Conservation (phyloP, 2,888 invertebrate genomes). For the Loripinus fragilis region DNA sequence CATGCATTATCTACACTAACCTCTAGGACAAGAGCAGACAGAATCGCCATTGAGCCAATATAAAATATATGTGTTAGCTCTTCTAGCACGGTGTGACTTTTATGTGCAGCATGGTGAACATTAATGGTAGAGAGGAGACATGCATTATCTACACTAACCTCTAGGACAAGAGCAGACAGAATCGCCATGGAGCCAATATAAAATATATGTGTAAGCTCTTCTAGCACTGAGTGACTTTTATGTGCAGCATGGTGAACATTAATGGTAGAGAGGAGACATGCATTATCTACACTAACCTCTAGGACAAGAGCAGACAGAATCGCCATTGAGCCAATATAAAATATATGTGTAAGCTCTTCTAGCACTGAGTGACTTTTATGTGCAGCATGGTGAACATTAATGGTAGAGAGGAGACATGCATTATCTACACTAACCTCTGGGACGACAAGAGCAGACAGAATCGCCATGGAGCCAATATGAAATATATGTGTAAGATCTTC, state of each 20-base stretch:
- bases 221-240: too few relatives aligned
- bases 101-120: constrained; percentile 40
- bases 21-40: constrained; percentile 75
- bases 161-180: constrained; percentile 72
- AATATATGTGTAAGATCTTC: constrained; percentile 75
- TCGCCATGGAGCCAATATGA: constrained; percentile 75
- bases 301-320: constrained; percentile 74
- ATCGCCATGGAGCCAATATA: too few relatives aligned
- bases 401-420: too few relatives aligned
- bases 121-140: too few relatives aligned
- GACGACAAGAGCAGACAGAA: constrained; percentile 72
- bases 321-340: constrained; percentile 75
- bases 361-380: constrained; percentile 61
- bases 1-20: too few relatives aligned
- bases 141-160: too few relatives aligned
- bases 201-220: too few relatives aligned
- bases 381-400: too few relatives aligned
- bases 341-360: constrained; percentile 74
- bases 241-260: too few relatives aligned
- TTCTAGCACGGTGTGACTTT: constrained; percentile 64
- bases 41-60: constrained; percentile 73
- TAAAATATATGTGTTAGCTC: constrained; percentile 77
- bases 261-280: too few relatives aligned
- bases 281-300: too few relatives aligned
- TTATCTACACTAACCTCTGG: too few relatives aligned